A percentile compares a stretch with the other conserved stretches of the same genome.
Evolutionary conservation across 2,888 invertebrate genomes (phyloP).

Genomic region (Biston betularia): DNA sequence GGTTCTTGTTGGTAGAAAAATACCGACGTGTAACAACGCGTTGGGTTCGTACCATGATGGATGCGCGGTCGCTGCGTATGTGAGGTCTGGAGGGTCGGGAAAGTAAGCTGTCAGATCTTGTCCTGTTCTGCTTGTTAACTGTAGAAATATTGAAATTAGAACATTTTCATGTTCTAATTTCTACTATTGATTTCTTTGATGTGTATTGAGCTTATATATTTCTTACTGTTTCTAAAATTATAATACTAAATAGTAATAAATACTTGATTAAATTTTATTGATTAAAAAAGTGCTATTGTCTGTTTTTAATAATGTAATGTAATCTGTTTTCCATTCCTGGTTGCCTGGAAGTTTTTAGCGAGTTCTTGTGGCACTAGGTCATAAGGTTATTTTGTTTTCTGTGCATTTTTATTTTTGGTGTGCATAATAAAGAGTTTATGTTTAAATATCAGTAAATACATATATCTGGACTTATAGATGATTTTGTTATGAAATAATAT

Average conservation of each 20-base stretch:
- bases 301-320: too few species aligned
- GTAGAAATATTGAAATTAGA: slow-evolving; percentile 26
- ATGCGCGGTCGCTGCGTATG: slow-evolving; percentile 70
- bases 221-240: background rate
- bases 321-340: too few species aligned
- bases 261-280: too few species aligned
- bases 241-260: too few species aligned
- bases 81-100: slow-evolving; percentile 67
- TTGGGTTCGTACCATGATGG: slow-evolving; percentile 80
- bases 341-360: too few species aligned
- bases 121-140: slow-evolving; percentile 40
- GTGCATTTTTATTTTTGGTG: too few species aligned
- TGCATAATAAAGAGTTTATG: too few species aligned
- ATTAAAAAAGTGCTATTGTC: too few species aligned
- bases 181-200: background rate
- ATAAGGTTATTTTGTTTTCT: too few species aligned
- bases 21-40: slow-evolving; percentile 71
- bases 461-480: too few species aligned
- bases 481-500: background rate
- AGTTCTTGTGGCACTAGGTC: too few species aligned
- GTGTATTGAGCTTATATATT: background rate
- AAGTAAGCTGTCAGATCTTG: slow-evolving; percentile 51
- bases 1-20: slow-evolving; percentile 69
- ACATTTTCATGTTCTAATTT: background rate
- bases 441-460: background rate